A percentile compares a stretch with the other conserved stretches of the same genome.
Evolutionary conservation across 2,888 invertebrate genomes (phyloP).

Genomic region (Stenodera caucasica): DNA sequence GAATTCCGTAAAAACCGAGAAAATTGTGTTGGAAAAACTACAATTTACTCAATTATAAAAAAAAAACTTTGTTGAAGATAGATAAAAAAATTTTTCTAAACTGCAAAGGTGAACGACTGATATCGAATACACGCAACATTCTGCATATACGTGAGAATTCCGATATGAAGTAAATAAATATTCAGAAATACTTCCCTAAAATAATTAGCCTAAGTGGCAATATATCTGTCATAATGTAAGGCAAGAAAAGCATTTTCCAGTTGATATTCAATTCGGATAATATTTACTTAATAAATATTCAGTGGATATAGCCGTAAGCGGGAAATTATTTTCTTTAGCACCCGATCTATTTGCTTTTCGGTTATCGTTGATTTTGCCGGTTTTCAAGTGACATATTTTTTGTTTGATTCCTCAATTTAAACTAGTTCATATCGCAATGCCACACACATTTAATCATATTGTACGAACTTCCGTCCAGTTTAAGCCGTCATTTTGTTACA

Average conservation of each 20-base stretch:
- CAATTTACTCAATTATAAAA: neutral
- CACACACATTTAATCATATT: conserved; percentile 8
- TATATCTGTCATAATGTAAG: too few relatives aligned
- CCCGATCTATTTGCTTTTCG: conserved; percentile 12
- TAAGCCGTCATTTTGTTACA: conserved; percentile 28
- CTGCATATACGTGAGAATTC: conserved; percentile 2
- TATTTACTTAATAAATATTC: conserved; percentile 20
- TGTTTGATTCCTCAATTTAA: neutral
- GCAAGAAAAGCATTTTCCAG: too few relatives aligned
- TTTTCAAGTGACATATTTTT: too few relatives aligned
- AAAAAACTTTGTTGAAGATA: neutral
- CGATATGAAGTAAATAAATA: neutral
- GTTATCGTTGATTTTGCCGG: neutral
- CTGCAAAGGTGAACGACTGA: conserved; percentile 10
- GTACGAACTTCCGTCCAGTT: conserved; percentile 21
- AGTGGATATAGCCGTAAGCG: conserved; percentile 9
- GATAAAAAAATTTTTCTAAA: neutral
- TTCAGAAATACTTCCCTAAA: neutral
- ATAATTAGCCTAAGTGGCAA: neutral
- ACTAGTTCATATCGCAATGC: conserved; percentile 27
- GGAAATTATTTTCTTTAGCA: conserved; percentile 18
- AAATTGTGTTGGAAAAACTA: too few relatives aligned
- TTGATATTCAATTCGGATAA: too few relatives aligned
- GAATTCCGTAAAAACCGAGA: too few relatives aligned
- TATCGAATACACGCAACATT: conserved; percentile 8